These are phyloP conservation scores for Leptinotarsa defecta DNA, from an alignment of 1,140 invertebrate genomes.

Conservation along the genomic window DNA sequence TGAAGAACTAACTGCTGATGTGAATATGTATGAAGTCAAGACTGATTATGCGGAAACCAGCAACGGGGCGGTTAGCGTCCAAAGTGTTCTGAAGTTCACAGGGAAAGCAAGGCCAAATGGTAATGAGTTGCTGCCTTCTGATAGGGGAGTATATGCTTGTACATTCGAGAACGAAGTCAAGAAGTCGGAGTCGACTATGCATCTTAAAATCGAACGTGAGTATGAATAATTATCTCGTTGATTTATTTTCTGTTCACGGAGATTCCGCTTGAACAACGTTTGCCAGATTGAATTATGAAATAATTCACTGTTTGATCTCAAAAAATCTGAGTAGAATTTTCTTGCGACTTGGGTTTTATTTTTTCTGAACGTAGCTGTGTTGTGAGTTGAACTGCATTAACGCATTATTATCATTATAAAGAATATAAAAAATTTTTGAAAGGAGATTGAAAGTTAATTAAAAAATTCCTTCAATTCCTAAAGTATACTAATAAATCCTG, in stretches of 20 bases:
- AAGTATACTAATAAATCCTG: too few species aligned
- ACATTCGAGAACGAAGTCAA: constrained; percentile 89
- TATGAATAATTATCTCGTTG: constrained; percentile 41
- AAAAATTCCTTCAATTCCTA: too few species aligned
- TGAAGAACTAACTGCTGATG: constrained; percentile 73
- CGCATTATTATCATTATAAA: too few species aligned
- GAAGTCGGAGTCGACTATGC: constrained; percentile 83
- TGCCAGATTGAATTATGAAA: too few species aligned
- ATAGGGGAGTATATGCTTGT: constrained; percentile 86
- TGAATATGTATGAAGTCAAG: constrained; percentile 78
- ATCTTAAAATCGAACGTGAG: constrained; percentile 87
- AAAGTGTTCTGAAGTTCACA: constrained; percentile 79
- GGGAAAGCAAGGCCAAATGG: constrained; percentile 74
- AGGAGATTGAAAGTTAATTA: too few species aligned
- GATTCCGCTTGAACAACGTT: neutral
- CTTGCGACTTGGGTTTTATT: too few species aligned
- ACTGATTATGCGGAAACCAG: constrained; percentile 75
- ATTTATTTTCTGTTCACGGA: neutral
- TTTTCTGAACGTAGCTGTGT: too few species aligned
- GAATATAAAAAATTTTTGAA: too few species aligned
- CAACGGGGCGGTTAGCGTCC: constrained; percentile 78
- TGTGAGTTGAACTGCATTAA: too few species aligned
- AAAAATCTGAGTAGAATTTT: too few species aligned
- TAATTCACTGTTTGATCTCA: too few species aligned
- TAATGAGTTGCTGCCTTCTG: constrained; percentile 78